Percentiles rank a stretch among this genome's conserved stretches.
These are phyloP conservation scores for Tenthredo amoena DNA, from an alignment of 2,888 invertebrate genomes.

Conservation along the genomic window DNA sequence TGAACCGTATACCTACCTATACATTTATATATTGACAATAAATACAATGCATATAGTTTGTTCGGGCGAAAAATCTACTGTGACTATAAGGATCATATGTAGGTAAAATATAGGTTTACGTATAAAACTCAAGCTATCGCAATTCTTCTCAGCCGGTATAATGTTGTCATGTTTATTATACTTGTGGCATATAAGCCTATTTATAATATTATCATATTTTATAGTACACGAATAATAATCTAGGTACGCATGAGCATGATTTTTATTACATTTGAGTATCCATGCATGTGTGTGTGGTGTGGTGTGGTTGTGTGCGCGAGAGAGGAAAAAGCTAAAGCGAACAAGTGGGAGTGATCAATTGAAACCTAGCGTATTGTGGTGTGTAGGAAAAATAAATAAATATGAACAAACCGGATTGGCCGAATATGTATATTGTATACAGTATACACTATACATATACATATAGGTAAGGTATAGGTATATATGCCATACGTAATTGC, in stretches of 20 bases:
- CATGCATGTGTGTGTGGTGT: background rate
- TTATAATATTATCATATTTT: background rate
- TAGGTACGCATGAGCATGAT: background rate
- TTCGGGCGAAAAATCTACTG: background rate
- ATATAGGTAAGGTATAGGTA: too few species aligned
- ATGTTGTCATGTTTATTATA: conserved; percentile 36
- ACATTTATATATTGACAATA: background rate
- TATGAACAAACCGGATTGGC: background rate
- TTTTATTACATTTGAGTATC: background rate
- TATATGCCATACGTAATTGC: background rate
- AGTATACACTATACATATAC: too few species aligned
- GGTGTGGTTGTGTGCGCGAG: background rate
- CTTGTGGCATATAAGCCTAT: background rate
- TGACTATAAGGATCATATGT: too few species aligned
- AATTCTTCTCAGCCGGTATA: background rate
- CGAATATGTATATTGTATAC: too few species aligned
- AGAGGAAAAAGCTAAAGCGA: background rate
- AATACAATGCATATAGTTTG: too few species aligned
- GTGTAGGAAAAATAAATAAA: background rate
- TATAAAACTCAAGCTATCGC: background rate
- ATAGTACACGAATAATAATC: background rate
- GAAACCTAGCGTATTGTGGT: background rate
- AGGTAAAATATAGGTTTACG: background rate
- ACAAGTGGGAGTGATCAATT: background rate
- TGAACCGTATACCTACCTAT: background rate